These are phyloP conservation scores for Cassiopea xamachana DNA, from an alignment of 30 jellyfish, hydroid and myxozoan species.

Conservation along the genomic window DNA sequence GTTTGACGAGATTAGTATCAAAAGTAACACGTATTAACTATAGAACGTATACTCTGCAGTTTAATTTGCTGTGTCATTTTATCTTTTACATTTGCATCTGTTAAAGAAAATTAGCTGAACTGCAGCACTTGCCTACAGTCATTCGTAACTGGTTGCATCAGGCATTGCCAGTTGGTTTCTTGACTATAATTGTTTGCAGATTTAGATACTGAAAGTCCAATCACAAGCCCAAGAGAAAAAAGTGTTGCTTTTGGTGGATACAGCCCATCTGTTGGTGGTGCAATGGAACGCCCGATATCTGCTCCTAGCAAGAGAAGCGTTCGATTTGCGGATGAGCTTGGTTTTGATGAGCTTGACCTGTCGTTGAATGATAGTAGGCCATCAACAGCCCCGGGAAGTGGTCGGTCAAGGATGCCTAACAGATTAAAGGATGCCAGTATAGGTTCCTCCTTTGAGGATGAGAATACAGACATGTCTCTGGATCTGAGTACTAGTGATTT, in stretches of 20 bases:
- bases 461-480: slow-evolving; percentile 63
- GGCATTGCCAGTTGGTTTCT: too few relatives aligned
- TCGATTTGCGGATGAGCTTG: slow-evolving; percentile 95
- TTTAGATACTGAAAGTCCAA: slow-evolving; percentile 52
- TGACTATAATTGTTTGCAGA: not conserved
- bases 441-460: slow-evolving; percentile 70
- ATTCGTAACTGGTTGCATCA: too few relatives aligned
- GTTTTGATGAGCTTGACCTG: slow-evolving; percentile 78
- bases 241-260: slow-evolving; percentile 85
- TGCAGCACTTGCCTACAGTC: too few relatives aligned
- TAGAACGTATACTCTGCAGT: too few relatives aligned
- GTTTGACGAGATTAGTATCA: too few relatives aligned
- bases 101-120: too few relatives aligned
- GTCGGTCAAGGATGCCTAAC: slow-evolving; percentile 35
- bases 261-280: slow-evolving; percentile 88
- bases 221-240: slow-evolving; percentile 56
- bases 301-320: slow-evolving; percentile 88
- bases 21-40: too few relatives aligned
- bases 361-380: slow-evolving; percentile 74
- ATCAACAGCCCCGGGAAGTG: slow-evolving; percentile 68
- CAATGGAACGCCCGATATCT: slow-evolving; percentile 73
- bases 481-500: slow-evolving; percentile 33
- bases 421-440: slow-evolving; percentile 15
- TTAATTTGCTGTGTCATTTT: too few relatives aligned
- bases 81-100: too few relatives aligned